These are phyloP conservation scores for Eciton burchellii DNA, from an alignment of 1,140 invertebrate species.

Conservation along the genomic window DNA sequence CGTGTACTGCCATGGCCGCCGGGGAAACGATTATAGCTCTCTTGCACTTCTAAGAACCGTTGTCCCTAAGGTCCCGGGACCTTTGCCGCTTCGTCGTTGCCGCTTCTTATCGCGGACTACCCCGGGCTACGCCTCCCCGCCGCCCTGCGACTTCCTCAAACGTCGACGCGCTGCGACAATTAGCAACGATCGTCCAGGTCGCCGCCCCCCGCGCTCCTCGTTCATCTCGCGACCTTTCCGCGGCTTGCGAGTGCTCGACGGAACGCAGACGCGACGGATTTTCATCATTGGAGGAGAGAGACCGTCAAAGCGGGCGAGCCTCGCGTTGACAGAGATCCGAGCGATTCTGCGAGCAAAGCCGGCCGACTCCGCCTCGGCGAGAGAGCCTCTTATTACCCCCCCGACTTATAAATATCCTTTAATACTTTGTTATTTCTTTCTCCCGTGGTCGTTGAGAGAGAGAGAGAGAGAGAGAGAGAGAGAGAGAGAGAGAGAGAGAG, in stretches of 20 bases:
- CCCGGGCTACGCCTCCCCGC: constrained; percentile 63
- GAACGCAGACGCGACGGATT: neutral
- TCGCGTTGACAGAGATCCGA: no score
- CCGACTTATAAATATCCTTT: constrained; percentile 36
- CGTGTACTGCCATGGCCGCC: constrained; percentile 77
- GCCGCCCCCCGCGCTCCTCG: constrained; percentile 3
- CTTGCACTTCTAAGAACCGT: constrained; percentile 80
- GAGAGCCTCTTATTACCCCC: constrained; percentile 12
- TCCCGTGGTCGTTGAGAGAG: neutral
- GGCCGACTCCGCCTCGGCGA: neutral
- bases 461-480: neutral
- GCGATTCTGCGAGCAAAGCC: no score
- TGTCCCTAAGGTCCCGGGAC: constrained; percentile 81
- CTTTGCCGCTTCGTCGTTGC: constrained; percentile 66
- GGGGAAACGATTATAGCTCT: constrained; percentile 77
- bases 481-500: neutral
- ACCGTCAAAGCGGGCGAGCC: constrained; percentile 70
- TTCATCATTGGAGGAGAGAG: constrained; percentile 45
- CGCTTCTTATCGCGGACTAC: constrained; percentile 74
- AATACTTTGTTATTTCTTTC: constrained; percentile 36
- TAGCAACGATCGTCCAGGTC: constrained; percentile 43
- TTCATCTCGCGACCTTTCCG: constrained; percentile 24
- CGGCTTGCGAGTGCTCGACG: no score
- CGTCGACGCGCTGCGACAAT: constrained; percentile 50
- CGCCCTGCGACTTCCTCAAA: constrained; percentile 70